Base-by-base conservation (phyloP, 1,140 invertebrate genomes). In the Homarus americanus region DNA sequence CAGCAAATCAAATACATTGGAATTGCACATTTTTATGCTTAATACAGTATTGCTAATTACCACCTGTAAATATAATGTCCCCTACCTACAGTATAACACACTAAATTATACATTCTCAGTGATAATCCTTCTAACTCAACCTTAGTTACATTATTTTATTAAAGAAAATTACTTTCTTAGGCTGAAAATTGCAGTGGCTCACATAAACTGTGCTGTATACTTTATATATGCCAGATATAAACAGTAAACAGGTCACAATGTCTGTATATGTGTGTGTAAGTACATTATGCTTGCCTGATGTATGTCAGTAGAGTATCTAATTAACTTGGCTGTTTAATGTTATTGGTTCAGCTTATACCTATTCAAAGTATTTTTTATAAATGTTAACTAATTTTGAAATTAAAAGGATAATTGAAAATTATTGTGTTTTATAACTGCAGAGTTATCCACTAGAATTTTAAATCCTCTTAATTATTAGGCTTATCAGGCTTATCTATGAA, bases 11-110 rank as follows among this genome's bases (percentile, higher is more conserved):
- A n/a, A 44, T 79, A 79, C 76, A 44, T 28, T 28, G 76, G 24
- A 28, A 44, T 28, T 79, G 76, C 76, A 79, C 76, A 40, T 79
- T 79, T 44, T 28, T 44, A 41, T 79, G 40, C 40, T 41, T 79
- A 49, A 38, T n/a, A n/a, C n/a, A n/a, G n/a, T 49, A 28, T 24
- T 49, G 7, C 9, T 49, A 41, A 79, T 49, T 49, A 44, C 40
- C 38, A 79, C 76, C 76, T 49, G 76, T 32, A 32, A 49, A 40
- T 44, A 79, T 69, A 24, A 32, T 69, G 17, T 17, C 32, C 32
- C 58, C 58, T 20, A 69, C n/a, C n/a, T 24, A 69, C 63, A 69
- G 63, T 69, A 69, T 69, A 32, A 69, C 63, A 69, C 63, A 69
- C 63, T 32, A 32, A 69, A 69, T 32, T 69, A 69, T 69, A 69